Evolutionary conservation across 1,140 invertebrate species (phyloP), one percentile per base, ranked within the genome.

Genomic region (Phocides pigmalion): DNA sequence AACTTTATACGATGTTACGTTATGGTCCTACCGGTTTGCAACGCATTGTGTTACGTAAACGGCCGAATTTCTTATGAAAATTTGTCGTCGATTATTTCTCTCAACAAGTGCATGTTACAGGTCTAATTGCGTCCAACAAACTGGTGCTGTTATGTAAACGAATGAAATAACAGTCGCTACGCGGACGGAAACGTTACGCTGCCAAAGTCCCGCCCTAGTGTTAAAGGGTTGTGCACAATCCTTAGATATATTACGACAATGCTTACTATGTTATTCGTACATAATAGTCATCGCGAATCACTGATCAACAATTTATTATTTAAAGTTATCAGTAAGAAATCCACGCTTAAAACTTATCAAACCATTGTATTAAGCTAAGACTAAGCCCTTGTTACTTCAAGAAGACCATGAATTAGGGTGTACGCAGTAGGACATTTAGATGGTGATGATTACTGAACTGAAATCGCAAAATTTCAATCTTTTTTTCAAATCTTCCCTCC

Each of bases 31-130:
- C 64, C 66, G 61, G 58, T 66, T 62, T 17, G 49, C 14, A 49
- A 37, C 42, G 16, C 64, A 69, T 69, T 64, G 42, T 49, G 47
- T 87, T 84, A 76, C 76, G 79, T 62, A 83, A 88, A 59, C 35
- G 63, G 28, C 62, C 78, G 72, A 80, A 84, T 74, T 76, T 77
- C 19, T 80, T 81, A 79, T 68, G 51, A 84, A 82, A 84, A 82
- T 76, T 70, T 64, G 70, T 66, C 68, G 64, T 68, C 65, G 64
- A 81, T 77, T 78, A 80, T 76, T 75, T 70, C 54, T 53, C 51
- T 74, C 68, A 65, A 73, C 76, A 76, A 81, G 74, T 79, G 73
- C 73, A 75, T 51, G 69, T 72, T 70, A 58, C 58, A 54, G 46
- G 70, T 83, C 77, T 85, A 81, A 85, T 79, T 79, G 68, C 72